These are phyloP conservation scores for Adoxophyes honmai DNA, from an alignment of 1,140 invertebrate species.

Conservation along the genomic window DNA sequence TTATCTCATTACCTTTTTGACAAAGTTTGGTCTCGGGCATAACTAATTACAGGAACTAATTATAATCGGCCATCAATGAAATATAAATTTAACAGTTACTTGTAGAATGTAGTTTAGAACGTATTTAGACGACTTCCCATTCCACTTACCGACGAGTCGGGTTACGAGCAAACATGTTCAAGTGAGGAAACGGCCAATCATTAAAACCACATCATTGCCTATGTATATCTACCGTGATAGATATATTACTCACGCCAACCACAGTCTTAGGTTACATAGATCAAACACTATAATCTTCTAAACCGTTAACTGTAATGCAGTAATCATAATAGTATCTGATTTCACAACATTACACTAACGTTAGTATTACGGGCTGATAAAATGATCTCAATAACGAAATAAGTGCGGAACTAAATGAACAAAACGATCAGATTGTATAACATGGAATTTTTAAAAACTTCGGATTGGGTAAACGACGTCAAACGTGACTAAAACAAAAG, in stretches of 20 bases:
- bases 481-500: slow-evolving; percentile 10
- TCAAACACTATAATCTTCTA: no score
- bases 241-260: slow-evolving; percentile 22
- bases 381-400: neutral
- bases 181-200: slow-evolving; percentile 34
- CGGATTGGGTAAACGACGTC: neutral
- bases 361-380: neutral
- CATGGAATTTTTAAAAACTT: neutral
- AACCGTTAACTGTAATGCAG: no score
- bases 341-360: slow-evolving; percentile 1
- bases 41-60: no score
- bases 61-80: no score
- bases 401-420: neutral
- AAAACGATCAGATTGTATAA: slow-evolving; percentile 6
- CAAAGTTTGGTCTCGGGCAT: no score
- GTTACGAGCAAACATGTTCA: slow-evolving; percentile 20
- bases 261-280: no score
- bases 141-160: slow-evolving; percentile 5
- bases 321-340: neutral
- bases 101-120: neutral
- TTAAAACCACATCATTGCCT: slow-evolving; percentile 21
- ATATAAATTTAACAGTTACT: neutral
- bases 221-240: slow-evolving; percentile 31
- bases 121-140: slow-evolving; percentile 1
- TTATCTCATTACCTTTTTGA: no score